Conservation (phyloP, 1,140 invertebrate genomes). For the Drosophila varians region DNA sequence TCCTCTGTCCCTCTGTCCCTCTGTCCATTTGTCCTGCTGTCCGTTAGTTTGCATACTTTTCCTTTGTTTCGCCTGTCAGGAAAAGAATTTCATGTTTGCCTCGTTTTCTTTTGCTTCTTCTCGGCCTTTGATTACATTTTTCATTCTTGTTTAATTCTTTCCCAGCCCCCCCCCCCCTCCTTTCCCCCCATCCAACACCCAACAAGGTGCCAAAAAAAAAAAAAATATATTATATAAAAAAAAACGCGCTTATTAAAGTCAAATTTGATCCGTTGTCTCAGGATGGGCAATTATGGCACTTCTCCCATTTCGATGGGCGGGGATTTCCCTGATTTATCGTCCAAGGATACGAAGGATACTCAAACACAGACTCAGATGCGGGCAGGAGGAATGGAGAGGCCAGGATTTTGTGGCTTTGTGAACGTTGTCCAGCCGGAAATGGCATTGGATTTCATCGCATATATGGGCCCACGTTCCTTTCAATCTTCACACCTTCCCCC, state of each 20-base stretch:
- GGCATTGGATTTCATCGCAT: conserved; percentile 16
- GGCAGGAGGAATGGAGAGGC: neutral
- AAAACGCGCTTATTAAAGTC: conserved; percentile 29
- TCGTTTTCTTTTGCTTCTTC: conserved; percentile 4
- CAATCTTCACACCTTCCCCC: neutral
- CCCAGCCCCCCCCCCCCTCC: too few relatives aligned
- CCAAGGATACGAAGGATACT: neutral
- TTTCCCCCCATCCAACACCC: conserved; percentile 2
- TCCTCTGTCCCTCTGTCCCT: too few relatives aligned
- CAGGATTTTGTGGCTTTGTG: conserved; percentile 7
- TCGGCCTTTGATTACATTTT: conserved; percentile 25
- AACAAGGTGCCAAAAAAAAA: conserved; percentile 7
- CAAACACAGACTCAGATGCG: neutral
- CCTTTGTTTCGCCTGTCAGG: conserved; percentile 54
- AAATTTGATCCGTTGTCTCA: conserved; percentile 23
- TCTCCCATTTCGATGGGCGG: neutral
- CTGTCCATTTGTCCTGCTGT: conserved; percentile 2
- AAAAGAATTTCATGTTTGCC: conserved; percentile 50
- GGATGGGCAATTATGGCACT: conserved; percentile 15
- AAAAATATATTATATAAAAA: neutral
- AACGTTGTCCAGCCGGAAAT: conserved; percentile 19
- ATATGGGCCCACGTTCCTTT: neutral
- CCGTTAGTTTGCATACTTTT: conserved; percentile 55
- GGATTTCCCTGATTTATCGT: conserved; percentile 14
- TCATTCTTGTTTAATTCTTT: conserved; percentile 6